Conservation (phyloP, 2,888 invertebrate genomes). For the Ligdia adustata region DNA sequence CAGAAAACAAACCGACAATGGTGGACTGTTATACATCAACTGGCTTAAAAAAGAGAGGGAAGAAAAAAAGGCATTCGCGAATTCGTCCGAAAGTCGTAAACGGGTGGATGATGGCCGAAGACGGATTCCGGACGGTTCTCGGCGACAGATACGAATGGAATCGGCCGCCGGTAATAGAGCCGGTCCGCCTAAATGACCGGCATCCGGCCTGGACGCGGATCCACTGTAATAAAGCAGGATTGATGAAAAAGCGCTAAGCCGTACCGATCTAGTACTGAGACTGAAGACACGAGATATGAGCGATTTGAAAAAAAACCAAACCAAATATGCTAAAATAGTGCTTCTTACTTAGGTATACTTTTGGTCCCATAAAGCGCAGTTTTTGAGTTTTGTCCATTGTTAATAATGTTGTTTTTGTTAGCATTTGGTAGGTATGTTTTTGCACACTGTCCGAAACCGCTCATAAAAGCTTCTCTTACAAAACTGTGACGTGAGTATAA, state of each 20-base stretch:
- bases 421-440: no score
- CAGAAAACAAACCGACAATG: constrained; percentile 78
- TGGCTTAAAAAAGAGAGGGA: constrained; percentile 65
- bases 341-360: no score
- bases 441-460: no score
- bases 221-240: constrained; percentile 84
- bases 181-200: constrained; percentile 80
- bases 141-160: constrained; percentile 81
- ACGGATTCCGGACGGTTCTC: constrained; percentile 65
- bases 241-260: constrained; percentile 86
- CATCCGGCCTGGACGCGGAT: constrained; percentile 77
- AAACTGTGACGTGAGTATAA: no score
- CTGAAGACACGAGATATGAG: constrained; percentile 40
- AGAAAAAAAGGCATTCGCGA: constrained; percentile 59
- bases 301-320: constrained; percentile 23
- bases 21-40: constrained; percentile 71
- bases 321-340: no score
- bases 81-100: constrained; percentile 59
- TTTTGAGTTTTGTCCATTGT: no score
- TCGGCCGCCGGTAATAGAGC: constrained; percentile 77
- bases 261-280: constrained; percentile 76
- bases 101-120: constrained; percentile 70
- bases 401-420: no score
- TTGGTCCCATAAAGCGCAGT: no score
- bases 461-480: no score